Conservation (phyloP, 2,113 vertebrate genomes). For the Columba janthina region DNA sequence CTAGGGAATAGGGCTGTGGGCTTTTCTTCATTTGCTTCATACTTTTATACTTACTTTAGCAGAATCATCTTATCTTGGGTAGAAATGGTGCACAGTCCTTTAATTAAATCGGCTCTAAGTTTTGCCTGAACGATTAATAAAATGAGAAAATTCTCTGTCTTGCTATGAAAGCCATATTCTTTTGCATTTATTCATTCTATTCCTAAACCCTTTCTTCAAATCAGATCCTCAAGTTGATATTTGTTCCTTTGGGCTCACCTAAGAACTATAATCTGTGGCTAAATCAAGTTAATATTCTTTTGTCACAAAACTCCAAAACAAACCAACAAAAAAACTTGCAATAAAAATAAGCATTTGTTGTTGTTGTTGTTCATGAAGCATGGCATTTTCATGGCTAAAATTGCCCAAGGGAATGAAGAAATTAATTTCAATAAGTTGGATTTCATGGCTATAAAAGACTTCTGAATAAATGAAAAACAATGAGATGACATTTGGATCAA, state of each 20-base stretch:
- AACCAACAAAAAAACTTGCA: background rate
- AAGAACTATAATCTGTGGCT: conserved; percentile 46
- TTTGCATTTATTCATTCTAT: background rate
- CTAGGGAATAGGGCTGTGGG: background rate
- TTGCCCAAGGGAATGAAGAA: conserved; percentile 64
- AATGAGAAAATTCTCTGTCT: conserved; percentile 38
- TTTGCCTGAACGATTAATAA: conserved; percentile 61
- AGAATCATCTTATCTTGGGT: conserved; percentile 32
- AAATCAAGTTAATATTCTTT: conserved; percentile 60
- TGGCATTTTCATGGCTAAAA: conserved; percentile 62
- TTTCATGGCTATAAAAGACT: conserved; percentile 59
- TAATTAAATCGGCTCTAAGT: conserved; percentile 51
- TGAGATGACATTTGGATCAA: conserved; percentile 62
- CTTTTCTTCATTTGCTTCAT: background rate
- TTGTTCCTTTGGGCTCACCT: conserved; percentile 53
- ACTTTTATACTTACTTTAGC: background rate
- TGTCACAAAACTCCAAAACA: conserved; percentile 38
- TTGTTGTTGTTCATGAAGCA: conserved; percentile 32
- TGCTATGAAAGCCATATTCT: background rate
- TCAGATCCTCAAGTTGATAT: conserved; percentile 29
- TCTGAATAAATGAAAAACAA: conserved; percentile 66
- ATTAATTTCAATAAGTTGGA: conserved; percentile 76
- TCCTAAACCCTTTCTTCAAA: background rate
- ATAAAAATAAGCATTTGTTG: conserved; percentile 55
- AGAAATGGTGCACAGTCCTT: conserved; percentile 35